These are phyloP conservation scores for Lepidurus apus DNA, from an alignment of 1,140 invertebrate species.

Conservation along the genomic window DNA sequence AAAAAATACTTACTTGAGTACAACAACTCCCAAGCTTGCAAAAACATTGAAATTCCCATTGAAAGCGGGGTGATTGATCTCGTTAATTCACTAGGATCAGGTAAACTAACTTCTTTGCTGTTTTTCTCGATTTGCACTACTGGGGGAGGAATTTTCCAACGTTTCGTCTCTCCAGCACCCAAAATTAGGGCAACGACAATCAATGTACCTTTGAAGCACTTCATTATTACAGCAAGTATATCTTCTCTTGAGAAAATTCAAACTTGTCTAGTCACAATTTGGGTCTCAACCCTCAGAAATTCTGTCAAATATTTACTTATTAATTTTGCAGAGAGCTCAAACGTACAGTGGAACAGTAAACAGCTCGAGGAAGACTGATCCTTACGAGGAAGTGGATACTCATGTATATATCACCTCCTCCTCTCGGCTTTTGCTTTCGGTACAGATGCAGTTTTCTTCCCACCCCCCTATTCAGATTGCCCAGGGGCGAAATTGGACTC, in stretches of 20 bases:
- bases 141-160: neutral
- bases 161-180: neutral
- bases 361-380: conserved; percentile 4
- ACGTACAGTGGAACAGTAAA: neutral
- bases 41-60: neutral
- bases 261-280: neutral
- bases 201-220: neutral
- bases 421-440: conserved; percentile 4
- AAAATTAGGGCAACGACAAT: neutral
- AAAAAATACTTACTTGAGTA: neutral
- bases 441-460: neutral
- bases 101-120: neutral
- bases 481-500: neutral
- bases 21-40: neutral
- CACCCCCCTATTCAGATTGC: neutral
- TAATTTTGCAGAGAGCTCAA: neutral
- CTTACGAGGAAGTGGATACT: neutral
- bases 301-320: neutral
- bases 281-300: neutral
- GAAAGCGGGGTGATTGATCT: neutral
- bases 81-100: neutral
- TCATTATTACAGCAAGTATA: neutral
- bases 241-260: neutral
- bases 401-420: conserved; percentile 23
- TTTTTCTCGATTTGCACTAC: neutral